These are phyloP conservation scores for Seriola quinqueradiata DNA, from an alignment of 2,113 vertebrate genomes.

Conservation along the genomic window DNA sequence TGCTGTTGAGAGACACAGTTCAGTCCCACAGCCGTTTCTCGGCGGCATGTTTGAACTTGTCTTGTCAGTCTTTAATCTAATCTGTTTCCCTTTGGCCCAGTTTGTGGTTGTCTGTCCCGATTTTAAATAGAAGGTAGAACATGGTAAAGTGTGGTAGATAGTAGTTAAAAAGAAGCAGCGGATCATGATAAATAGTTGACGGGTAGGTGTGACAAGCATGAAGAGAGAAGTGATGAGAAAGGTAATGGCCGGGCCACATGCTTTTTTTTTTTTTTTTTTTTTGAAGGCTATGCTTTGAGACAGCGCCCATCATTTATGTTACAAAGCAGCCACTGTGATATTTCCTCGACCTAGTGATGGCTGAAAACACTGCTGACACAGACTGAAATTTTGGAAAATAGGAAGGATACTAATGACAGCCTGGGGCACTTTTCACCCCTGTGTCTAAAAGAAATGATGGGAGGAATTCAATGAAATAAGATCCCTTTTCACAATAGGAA, in stretches of 20 bases:
- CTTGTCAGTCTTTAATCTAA: constrained; percentile 53
- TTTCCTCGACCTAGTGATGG: constrained; percentile 14
- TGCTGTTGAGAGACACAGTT: constrained; percentile 19
- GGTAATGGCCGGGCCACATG: not conserved
- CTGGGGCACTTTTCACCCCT: constrained; percentile 23
- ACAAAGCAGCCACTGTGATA: constrained; percentile 6
- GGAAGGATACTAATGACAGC: constrained; percentile 34
- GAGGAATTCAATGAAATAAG: constrained; percentile 28
- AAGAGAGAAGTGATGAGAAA: constrained; percentile 40
- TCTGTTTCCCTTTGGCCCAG: constrained; percentile 54
- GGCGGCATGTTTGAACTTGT: constrained; percentile 34
- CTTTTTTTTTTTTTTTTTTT: constrained; percentile 3
- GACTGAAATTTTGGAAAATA: constrained; percentile 28
- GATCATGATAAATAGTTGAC: constrained; percentile 38
- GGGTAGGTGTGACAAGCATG: constrained; percentile 47
- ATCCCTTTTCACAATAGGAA: not conserved
- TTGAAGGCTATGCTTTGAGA: constrained; percentile 35
- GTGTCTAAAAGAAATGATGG: constrained; percentile 18
- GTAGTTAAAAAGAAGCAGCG: constrained; percentile 27
- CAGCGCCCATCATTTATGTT: constrained; percentile 18
- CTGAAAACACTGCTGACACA: constrained; percentile 30
- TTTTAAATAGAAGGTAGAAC: constrained; percentile 33
- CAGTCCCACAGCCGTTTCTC: constrained; percentile 26
- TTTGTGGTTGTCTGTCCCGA: constrained; percentile 64
- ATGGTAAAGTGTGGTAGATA: constrained; percentile 34